Base-by-base conservation (phyloP, 1,140 invertebrate genomes). In the Copidosoma floridanum region DNA sequence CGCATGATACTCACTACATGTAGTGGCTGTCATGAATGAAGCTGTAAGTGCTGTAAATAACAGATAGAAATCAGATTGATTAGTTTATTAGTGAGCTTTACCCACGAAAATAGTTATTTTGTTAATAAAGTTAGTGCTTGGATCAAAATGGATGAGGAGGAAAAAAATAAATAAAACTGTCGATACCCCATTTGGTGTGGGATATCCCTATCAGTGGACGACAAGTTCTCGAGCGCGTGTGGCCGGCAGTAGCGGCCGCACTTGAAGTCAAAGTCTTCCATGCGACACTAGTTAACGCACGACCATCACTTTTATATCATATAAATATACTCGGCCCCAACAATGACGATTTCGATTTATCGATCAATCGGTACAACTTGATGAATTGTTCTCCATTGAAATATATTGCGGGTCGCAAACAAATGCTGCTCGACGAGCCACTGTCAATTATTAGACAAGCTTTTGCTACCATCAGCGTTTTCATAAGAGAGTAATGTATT, bases 11-110 rank as follows among this genome's bases (percentile, higher is more conserved):
- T 80, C 77, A 80, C 78, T 79, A 79, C 73, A 79, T 77, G 55
- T 81, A 77, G 68, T 81, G 77, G 74, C 79, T 81, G 78, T 82
- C 81, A 69, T 82, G 80, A 73, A 81, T 77, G 71, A 80, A 79
- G 73, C 80, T 81, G 76, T 78, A 80, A 55, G 76, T 68, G 68
- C 81, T 82, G 78, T 37, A 76, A 79, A 72, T 50, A 69, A 64
- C 20, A 51, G 6, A 56, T n/a, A 43, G 5, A 44, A 50, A 51
- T 62, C 24, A 21, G 20, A 32, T 32, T 32, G 29, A n/a, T n/a
- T n/a, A n/a, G n/a, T n/a, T n/a, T n/a, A n/a, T n/a, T n/a, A n/a
- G n/a, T n/a, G n/a, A n/a, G n/a, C n/a, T n/a, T n/a, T n/a, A n/a
- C n/a, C n/a, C n/a, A n/a, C n/a, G n/a, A n/a, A n/a, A n/a, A n/a